These are phyloP conservation scores for Cataglyphis livida DNA, from an alignment of 2,888 invertebrate species.

Conservation along the genomic window DNA sequence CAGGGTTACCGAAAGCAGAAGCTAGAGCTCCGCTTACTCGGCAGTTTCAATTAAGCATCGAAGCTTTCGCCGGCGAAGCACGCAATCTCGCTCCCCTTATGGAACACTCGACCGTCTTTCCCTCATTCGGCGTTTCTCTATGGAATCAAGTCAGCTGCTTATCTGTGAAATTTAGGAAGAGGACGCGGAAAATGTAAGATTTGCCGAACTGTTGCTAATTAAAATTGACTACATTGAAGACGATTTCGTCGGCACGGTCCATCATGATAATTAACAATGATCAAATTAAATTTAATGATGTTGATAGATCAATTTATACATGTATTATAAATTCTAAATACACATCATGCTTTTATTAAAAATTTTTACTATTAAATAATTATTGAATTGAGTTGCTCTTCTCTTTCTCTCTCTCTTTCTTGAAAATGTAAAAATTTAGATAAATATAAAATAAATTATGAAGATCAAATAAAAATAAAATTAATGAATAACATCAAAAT, in stretches of 20 bases:
- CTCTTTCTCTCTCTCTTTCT: no score
- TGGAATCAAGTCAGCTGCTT: conserved; percentile 1
- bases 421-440: background rate
- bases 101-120: conserved; percentile 52
- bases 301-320: conserved; percentile 1
- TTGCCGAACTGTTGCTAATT: conserved; percentile 25
- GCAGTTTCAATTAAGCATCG: conserved; percentile 75
- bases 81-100: conserved; percentile 58
- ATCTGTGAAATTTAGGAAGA: conserved; percentile 29
- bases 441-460: background rate
- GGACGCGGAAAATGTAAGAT: conserved; percentile 2
- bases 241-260: background rate
- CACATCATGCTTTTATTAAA: background rate
- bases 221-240: conserved; percentile 11
- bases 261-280: background rate
- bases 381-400: background rate
- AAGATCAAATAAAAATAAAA: background rate
- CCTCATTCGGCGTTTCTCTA: conserved; percentile 56
- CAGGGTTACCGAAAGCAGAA: conserved; percentile 61
- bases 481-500: background rate
- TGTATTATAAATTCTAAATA: background rate
- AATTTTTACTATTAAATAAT: background rate
- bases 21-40: conserved; percentile 64
- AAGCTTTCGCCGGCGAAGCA: conserved; percentile 69
- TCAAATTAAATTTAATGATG: background rate